These are phyloP conservation scores for Plusia festucae DNA, from an alignment of 2,888 invertebrate species.

Conservation along the genomic window DNA sequence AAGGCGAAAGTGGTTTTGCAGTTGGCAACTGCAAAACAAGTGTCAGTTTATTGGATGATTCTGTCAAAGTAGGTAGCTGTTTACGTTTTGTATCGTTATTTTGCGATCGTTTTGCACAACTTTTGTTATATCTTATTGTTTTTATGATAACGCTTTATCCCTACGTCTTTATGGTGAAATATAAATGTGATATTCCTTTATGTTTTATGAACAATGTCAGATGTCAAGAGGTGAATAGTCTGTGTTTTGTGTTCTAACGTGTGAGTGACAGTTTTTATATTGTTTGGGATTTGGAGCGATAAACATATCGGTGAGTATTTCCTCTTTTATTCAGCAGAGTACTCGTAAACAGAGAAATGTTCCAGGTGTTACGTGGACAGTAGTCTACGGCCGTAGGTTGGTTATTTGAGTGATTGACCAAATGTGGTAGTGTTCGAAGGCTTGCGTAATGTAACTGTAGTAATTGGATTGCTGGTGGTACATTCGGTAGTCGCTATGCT, in stretches of 20 bases:
- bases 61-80: slow-evolving; percentile 89
- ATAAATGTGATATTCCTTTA: slow-evolving; percentile 75
- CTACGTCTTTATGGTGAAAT: slow-evolving; percentile 75
- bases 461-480: slow-evolving; percentile 54
- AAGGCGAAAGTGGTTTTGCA: slow-evolving; percentile 80
- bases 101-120: slow-evolving; percentile 87
- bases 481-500: slow-evolving; percentile 43
- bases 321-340: slow-evolving; percentile 66
- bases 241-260: slow-evolving; percentile 85
- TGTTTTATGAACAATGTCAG: slow-evolving; percentile 82
- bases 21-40: slow-evolving; percentile 75
- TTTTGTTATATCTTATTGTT: slow-evolving; percentile 86
- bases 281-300: slow-evolving; percentile 87
- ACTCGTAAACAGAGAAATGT: slow-evolving; percentile 53
- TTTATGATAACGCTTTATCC: slow-evolving; percentile 82
- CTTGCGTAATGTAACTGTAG: slow-evolving; percentile 73
- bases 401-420: slow-evolving; percentile 53
- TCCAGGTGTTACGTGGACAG: slow-evolving; percentile 63
- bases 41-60: slow-evolving; percentile 82
- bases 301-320: slow-evolving; percentile 86
- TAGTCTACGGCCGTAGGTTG: slow-evolving; percentile 41
- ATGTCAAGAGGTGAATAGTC: slow-evolving; percentile 88
- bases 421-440: slow-evolving; percentile 56
- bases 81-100: slow-evolving; percentile 88
- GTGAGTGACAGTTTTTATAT: slow-evolving; percentile 86